Percentiles rank a stretch among this genome's conserved stretches.
Conservation (phyloP, 2,888 invertebrate genomes). For the Mimumesa dahlbomi region DNA sequence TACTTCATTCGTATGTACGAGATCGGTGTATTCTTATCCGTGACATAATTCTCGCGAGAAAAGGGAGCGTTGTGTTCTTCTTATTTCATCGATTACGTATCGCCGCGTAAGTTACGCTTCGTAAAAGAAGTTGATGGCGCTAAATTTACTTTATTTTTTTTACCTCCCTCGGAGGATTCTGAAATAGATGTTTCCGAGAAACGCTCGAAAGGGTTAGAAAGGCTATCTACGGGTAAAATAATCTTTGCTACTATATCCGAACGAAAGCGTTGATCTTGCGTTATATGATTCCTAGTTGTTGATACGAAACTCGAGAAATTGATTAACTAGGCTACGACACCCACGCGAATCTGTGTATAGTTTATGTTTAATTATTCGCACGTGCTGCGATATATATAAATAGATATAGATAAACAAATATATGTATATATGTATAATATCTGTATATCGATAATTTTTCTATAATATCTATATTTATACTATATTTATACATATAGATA, state of each 20-base stretch:
- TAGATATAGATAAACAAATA: no score
- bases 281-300: neutral
- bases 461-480: no score
- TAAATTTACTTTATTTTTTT: no score
- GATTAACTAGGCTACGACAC: no score
- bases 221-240: slow-evolving; percentile 5
- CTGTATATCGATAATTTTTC: no score
- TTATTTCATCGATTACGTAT: no score
- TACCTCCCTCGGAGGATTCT: neutral
- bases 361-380: no score
- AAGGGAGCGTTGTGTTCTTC: neutral
- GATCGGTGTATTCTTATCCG: slow-evolving; percentile 16
- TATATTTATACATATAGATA: no score
- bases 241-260: slow-evolving; percentile 1
- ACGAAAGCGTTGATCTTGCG: neutral
- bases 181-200: slow-evolving; percentile 8
- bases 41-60: slow-evolving; percentile 24
- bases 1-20: neutral
- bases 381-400: no score
- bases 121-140: neutral
- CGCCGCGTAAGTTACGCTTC: neutral
- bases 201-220: neutral
- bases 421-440: no score
- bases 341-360: no score
- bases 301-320: neutral